Evolutionary conservation across 2,888 invertebrate genomes (phyloP), one percentile per base, ranked within the genome.

Genomic region (Pseudococcus jackbeardsleyi): DNA sequence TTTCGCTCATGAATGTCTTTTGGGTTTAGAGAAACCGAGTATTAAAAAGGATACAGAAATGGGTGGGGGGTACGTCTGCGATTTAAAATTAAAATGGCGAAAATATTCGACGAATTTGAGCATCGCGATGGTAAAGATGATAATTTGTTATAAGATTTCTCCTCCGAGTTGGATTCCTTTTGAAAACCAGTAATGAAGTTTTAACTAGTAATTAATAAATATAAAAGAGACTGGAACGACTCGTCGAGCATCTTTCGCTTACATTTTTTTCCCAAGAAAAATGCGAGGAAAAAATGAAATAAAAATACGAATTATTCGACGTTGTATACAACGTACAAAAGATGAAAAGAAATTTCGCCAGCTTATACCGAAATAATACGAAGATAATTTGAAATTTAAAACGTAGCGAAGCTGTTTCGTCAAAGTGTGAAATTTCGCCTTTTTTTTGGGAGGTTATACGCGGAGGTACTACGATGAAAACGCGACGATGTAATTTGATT

Each of bases 321-420:
- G 54, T 54, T 46, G 8, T 8, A 0, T 50, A 50, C 17, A 12
- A 54, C 9, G 42, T 54, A 54, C n/a, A n/a, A n/a, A 54, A 68
- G 68, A 68, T 68, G 26, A 68, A 68, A 68, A 22, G 68, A 68
- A 68, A 64, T 64, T 64, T 42, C 42, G 1, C 42, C 68, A 68
- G 9, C 68, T 68, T 12, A 12, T 68, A 68, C 8, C 26, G 68
- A 68, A 68, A 68, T 68, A 68, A 68, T 68, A 26, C 77, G n/a
- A 39, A 54, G 77, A 77, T 77, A 77, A 77, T 77, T 77, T 77
- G 77, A 39, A 77, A 77, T 77, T 77, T 77, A 77, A 77, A 77
- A 77, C 77, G 39, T 22, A 77, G 77, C 77, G 33, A 17, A 68
- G 26, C n/a, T 42, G 19, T 77, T n/a, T 54, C 54, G 15, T n/a